phyloP scores from a whole-genome alignment of 2,888 invertebrate species.

The Hipparchia semele region DNA sequence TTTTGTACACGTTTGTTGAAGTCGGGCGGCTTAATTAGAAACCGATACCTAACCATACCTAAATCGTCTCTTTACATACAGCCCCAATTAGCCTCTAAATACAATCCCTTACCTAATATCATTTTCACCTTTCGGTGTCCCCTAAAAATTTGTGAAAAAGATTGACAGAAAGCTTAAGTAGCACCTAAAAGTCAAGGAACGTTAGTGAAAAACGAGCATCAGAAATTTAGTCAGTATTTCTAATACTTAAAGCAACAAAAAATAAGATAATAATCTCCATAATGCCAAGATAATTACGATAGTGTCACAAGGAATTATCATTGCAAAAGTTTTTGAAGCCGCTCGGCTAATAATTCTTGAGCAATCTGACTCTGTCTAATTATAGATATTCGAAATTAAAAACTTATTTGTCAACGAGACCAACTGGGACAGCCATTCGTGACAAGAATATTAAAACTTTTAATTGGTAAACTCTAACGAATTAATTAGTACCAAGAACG shows the following conservation, averaged over 20 bases:
- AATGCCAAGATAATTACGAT: constrained; percentile 1
- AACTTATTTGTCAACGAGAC: constrained; percentile 5
- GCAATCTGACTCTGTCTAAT: neutral
- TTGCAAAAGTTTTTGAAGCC: neutral
- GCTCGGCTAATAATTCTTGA: neutral
- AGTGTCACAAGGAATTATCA: neutral
- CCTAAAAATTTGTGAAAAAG: no score
- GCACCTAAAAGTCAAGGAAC: no score
- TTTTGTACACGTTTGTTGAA: no score
- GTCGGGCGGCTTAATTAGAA: no score
- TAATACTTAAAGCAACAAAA: neutral
- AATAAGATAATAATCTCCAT: neutral
- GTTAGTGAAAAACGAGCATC: no score
- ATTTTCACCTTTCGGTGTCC: no score
- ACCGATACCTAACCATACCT: no score
- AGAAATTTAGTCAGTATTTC: no score
- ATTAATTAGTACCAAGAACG: constrained; percentile 3
- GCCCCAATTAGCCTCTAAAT: no score
- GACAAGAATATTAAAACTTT: constrained; percentile 14
- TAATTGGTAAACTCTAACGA: constrained; percentile 15
- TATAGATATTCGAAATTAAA: neutral
- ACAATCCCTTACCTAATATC: no score
- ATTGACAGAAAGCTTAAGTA: no score
- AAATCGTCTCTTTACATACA: no score
- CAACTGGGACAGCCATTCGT: neutral